Evolutionary conservation across 2,888 invertebrate genomes (phyloP).

Genomic region (Amphimallon solstitiale): DNA sequence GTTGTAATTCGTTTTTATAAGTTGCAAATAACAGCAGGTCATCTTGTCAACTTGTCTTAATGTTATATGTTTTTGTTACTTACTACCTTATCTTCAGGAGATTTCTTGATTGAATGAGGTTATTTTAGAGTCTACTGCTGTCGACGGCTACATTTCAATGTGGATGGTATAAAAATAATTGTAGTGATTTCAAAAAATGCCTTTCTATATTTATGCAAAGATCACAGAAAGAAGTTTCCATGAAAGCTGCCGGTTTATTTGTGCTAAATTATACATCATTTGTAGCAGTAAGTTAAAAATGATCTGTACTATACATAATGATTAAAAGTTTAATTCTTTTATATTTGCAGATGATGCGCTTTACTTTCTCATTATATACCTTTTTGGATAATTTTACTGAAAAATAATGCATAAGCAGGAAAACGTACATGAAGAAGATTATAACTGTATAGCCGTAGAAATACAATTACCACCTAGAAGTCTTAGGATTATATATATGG

Average conservation of each 20-base stretch:
- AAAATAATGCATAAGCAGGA: too few relatives aligned
- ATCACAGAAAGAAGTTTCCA: constrained; percentile 35
- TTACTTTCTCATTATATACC: constrained; percentile 29
- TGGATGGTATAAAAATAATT: constrained; percentile 37
- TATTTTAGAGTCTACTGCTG: constrained; percentile 39
- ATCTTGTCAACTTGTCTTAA: too few relatives aligned
- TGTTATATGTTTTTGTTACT: too few relatives aligned
- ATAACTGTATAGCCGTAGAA: too few relatives aligned
- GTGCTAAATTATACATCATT: constrained; percentile 44
- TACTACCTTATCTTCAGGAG: too few relatives aligned
- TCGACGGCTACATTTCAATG: constrained; percentile 22
- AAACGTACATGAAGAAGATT: too few relatives aligned
- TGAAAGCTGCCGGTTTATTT: constrained; percentile 43
- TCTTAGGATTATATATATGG: too few relatives aligned
- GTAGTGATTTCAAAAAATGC: constrained; percentile 35
- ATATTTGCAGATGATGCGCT: constrained; percentile 22
- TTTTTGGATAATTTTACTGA: constrained; percentile 18
- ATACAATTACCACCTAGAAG: too few relatives aligned
- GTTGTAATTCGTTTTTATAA: too few relatives aligned
- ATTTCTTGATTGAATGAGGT: not conserved
- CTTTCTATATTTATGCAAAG: constrained; percentile 39
- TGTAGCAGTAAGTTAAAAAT: constrained; percentile 33
- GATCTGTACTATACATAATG: not conserved
- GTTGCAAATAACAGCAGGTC: too few relatives aligned
- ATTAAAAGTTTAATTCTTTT: not conserved